A percentile compares a stretch with the other conserved stretches of the same genome.
Conservation (phyloP, 2,113 vertebrate genomes). For the Manacus vitellinus region DNA sequence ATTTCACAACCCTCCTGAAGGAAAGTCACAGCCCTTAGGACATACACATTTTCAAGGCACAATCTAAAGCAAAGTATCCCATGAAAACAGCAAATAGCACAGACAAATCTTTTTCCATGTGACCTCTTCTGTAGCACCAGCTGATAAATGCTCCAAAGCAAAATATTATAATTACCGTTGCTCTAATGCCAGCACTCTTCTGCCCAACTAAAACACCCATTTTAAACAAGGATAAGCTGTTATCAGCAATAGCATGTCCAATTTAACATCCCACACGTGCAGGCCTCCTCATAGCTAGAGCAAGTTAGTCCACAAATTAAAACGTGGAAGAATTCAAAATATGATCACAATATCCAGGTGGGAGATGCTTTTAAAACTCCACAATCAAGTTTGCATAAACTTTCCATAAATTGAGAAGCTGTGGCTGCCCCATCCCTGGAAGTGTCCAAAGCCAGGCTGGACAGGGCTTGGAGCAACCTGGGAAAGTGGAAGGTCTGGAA, state of each 20-base stretch:
- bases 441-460: neutral
- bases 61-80: neutral
- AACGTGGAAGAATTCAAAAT: neutral
- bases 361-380: neutral
- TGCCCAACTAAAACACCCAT: too few species aligned
- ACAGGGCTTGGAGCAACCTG: neutral
- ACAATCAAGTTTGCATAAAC: neutral
- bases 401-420: neutral
- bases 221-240: neutral
- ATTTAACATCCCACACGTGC: neutral
- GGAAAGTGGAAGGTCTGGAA: neutral
- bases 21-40: neutral
- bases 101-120: neutral
- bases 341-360: neutral
- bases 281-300: neutral
- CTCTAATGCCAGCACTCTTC: neutral
- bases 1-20: neutral
- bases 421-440: neutral
- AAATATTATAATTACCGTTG: neutral
- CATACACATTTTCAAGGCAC: neutral
- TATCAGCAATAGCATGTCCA: neutral
- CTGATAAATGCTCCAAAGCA: neutral
- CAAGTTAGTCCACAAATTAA: neutral
- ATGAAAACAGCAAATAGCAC: neutral
- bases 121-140: neutral